phyloP scores from a whole-genome alignment of 2,113 vertebrate genomes.

The Ramphastos sulfuratus region DNA sequence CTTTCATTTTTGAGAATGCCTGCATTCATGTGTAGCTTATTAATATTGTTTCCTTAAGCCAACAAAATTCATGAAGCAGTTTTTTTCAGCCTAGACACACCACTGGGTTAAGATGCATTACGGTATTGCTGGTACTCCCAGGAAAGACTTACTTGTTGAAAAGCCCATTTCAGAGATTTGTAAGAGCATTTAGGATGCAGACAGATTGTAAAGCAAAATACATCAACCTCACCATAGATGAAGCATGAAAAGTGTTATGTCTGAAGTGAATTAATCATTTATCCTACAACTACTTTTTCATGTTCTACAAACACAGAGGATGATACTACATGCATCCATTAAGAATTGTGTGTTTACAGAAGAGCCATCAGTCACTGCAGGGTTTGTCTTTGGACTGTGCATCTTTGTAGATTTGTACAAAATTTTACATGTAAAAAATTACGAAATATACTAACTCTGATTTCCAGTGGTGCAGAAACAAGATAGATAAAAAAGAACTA shows the following conservation, averaged over 20 bases:
- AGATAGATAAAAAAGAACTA: neutral
- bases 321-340: conserved; percentile 44
- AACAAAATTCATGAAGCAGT: neutral
- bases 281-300: conserved; percentile 48
- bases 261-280: conserved; percentile 67
- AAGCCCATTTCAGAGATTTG: conserved; percentile 28
- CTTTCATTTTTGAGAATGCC: neutral
- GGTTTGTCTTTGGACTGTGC: neutral
- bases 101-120: neutral
- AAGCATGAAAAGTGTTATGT: conserved; percentile 47
- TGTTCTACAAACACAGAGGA: conserved; percentile 52
- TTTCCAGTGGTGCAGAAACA: neutral
- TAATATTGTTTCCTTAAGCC: neutral
- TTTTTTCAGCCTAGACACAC: neutral
- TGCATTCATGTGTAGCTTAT: neutral
- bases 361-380: neutral
- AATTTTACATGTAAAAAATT: neutral
- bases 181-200: conserved; percentile 17
- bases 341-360: conserved; percentile 9
- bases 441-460: neutral
- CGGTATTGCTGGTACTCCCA: neutral
- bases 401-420: neutral
- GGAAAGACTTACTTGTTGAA: neutral
- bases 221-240: conserved; percentile 32
- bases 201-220: conserved; percentile 39